These are phyloP conservation scores for Indicator indicator DNA, from an alignment of 2,113 vertebrate genomes.

Conservation along the genomic window DNA sequence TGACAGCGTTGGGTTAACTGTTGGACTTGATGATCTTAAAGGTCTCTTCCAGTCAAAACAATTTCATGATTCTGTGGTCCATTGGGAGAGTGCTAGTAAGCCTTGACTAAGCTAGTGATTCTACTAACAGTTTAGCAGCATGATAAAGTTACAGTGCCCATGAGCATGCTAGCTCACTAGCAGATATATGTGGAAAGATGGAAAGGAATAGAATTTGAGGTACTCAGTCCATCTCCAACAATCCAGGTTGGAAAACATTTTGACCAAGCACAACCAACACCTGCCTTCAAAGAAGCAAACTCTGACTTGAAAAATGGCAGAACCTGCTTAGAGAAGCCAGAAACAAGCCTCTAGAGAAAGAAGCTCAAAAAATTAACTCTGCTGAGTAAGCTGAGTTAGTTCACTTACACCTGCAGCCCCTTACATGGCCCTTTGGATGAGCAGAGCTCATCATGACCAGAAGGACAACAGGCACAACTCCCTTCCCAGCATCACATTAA, in stretches of 20 bases:
- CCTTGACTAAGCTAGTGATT: not conserved
- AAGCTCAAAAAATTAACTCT: not conserved
- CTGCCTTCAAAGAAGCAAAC: not conserved
- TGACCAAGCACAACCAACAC: not conserved
- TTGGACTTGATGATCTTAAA: no score
- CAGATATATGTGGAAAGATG: fast-evolving
- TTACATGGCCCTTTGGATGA: not conserved
- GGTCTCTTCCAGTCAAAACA: no score
- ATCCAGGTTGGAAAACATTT: not conserved
- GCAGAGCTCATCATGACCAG: not conserved
- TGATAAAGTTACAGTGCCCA: not conserved
- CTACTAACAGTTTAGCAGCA: not conserved
- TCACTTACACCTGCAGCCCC: not conserved
- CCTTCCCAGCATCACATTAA: not conserved
- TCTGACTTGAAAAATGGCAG: not conserved
- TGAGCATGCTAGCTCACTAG: not conserved
- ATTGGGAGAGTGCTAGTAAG: not conserved
- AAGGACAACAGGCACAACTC: not conserved
- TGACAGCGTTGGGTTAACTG: no score
- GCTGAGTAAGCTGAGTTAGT: not conserved
- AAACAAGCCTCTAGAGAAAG: not conserved
- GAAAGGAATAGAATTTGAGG: not conserved
- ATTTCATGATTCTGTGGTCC: no score
- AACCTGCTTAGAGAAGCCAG: not conserved
- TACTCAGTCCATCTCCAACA: not conserved